phyloP scores from a whole-genome alignment of 2,888 invertebrate species.

The Spodoptera picta region DNA sequence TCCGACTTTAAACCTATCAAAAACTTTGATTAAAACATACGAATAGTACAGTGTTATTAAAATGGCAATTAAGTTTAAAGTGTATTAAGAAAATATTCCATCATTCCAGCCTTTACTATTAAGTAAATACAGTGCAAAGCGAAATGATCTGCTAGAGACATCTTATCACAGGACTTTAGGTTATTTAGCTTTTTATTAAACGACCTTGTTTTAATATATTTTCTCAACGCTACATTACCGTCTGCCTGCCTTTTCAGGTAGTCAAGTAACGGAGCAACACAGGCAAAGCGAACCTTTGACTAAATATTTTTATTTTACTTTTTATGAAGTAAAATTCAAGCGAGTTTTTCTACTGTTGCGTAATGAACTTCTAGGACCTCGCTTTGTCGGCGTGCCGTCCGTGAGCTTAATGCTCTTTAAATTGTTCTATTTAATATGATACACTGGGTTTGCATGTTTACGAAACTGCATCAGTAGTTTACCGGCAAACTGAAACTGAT shows the following conservation, averaged over 20 bases:
- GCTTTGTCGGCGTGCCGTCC: not conserved
- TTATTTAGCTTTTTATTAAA: conserved; percentile 16
- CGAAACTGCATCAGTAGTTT: not conserved
- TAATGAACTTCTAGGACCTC: conserved; percentile 11
- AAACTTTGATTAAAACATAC: too few species aligned
- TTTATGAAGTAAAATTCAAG: conserved; percentile 26
- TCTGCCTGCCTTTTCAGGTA: conserved; percentile 19
- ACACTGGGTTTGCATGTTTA: not conserved
- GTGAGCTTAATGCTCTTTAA: conserved; percentile 6
- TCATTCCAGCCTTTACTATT: too few species aligned
- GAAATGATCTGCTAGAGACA: conserved; percentile 10
- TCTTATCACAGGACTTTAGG: not conserved
- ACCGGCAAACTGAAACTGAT: too few species aligned
- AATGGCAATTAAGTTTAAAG: too few species aligned
- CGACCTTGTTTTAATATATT: conserved; percentile 9
- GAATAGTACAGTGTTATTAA: too few species aligned
- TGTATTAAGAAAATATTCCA: too few species aligned
- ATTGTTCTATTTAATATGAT: conserved; percentile 11
- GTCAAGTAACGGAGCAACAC: conserved; percentile 13
- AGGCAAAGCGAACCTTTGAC: conserved; percentile 11
- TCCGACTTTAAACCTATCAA: too few species aligned
- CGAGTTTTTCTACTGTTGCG: conserved; percentile 16
- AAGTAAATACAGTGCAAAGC: too few species aligned
- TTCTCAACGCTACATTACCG: conserved; percentile 2
- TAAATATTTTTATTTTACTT: conserved; percentile 10